Conservation (phyloP, 1,140 invertebrate genomes). For the Plodia interpunctella region DNA sequence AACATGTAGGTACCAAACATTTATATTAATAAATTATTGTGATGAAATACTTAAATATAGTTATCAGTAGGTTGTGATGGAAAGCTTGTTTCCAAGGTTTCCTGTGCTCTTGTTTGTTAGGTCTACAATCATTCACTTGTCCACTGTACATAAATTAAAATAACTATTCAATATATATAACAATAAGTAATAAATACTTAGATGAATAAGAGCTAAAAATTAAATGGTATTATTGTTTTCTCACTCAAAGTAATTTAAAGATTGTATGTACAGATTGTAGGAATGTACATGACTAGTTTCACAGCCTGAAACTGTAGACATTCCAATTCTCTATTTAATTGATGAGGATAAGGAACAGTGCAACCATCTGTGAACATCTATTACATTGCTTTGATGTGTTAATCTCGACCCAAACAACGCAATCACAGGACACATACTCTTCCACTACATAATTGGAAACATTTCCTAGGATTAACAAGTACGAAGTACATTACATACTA, state of each 20-base stretch:
- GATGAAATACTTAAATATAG: background rate
- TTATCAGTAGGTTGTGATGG: too few species aligned
- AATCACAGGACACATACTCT: background rate
- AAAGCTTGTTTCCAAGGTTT: too few species aligned
- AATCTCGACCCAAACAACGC: background rate
- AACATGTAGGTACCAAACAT: too few species aligned
- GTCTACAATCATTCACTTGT: background rate
- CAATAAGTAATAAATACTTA: background rate
- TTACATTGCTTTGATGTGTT: background rate
- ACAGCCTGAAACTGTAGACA: slow-evolving; percentile 7
- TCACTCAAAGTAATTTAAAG: too few species aligned
- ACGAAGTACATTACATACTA: slow-evolving; percentile 2
- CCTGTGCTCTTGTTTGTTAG: too few species aligned
- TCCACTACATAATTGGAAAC: background rate
- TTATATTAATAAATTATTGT: background rate
- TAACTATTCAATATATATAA: too few species aligned
- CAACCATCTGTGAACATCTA: background rate
- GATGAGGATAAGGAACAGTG: background rate
- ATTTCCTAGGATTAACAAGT: background rate
- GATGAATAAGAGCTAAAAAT: background rate
- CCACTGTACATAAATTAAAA: background rate
- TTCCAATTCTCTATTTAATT: background rate
- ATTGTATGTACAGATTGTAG: background rate
- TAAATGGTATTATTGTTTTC: background rate
- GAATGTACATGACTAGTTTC: slow-evolving; percentile 6